Percentiles rank a stretch among this genome's conserved stretches.
Conservation (phyloP, 2,113 vertebrate species). For the Hoplias malabaricus region DNA sequence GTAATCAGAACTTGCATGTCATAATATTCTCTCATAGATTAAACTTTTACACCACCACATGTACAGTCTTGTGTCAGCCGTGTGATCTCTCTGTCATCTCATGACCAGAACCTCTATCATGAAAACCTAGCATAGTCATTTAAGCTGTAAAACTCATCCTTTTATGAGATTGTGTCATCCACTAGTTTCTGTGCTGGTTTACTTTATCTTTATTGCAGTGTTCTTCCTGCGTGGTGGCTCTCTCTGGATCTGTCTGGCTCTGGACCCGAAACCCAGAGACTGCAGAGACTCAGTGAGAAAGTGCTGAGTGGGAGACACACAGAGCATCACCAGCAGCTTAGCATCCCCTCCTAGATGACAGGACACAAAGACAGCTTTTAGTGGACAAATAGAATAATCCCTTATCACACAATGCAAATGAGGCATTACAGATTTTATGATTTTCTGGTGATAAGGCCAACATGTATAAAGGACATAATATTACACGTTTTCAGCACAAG, state of each 20-base stretch:
- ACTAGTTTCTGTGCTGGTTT: conserved; percentile 8
- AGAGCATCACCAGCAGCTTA: conserved; percentile 82
- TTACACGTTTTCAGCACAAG: too few species aligned
- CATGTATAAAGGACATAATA: too few species aligned
- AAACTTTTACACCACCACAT: background rate
- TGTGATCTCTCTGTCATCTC: background rate
- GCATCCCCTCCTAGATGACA: conserved; percentile 79
- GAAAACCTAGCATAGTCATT: background rate
- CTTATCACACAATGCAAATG: too few species aligned
- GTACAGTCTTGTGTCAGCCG: background rate
- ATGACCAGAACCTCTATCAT: conserved; percentile 7
- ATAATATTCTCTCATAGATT: background rate
- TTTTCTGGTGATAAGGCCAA: too few species aligned
- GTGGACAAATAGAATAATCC: background rate
- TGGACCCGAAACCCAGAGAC: conserved; percentile 76
- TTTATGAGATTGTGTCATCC: background rate
- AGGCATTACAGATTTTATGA: too few species aligned
- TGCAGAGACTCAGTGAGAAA: conserved; percentile 81
- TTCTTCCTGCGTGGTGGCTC: conserved; percentile 66
- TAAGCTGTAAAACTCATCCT: conserved; percentile 12
- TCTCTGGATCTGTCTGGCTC: conserved; percentile 76
- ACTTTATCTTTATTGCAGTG: conserved; percentile 59
- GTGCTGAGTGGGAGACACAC: conserved; percentile 78
- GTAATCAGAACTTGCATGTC: background rate
- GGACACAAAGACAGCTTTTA: background rate